Percentiles rank a stretch among this genome's conserved stretches.
phyloP scores from a whole-genome alignment of 2,888 invertebrate genomes.

The Sphecodes monilicornis region DNA sequence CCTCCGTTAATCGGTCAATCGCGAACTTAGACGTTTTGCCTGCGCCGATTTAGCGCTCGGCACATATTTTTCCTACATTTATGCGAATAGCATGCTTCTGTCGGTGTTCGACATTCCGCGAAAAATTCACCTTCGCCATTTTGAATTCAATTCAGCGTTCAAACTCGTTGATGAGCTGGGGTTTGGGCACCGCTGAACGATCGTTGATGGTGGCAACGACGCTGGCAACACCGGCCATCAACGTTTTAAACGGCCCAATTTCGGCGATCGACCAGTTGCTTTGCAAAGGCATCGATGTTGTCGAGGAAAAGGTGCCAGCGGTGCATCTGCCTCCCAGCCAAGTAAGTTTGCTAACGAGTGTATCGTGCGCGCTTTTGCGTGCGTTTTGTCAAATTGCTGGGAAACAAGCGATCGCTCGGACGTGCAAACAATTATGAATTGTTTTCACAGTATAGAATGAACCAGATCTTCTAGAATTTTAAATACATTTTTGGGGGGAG shows the following conservation, averaged over 20 bases:
- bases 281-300: slow-evolving; percentile 93
- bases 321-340: slow-evolving; percentile 94
- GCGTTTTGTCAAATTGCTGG: neutral
- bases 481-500: neutral
- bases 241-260: slow-evolving; percentile 89
- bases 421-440: neutral
- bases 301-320: slow-evolving; percentile 93
- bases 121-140: neutral
- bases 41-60: neutral
- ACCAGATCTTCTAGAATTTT: neutral
- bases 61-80: neutral
- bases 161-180: slow-evolving; percentile 91
- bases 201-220: slow-evolving; percentile 90
- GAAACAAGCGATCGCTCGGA: neutral
- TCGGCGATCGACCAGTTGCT: slow-evolving; percentile 90
- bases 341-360: slow-evolving; percentile 85
- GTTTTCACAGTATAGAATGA: neutral
- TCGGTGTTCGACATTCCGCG: neutral
- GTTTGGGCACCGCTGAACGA: slow-evolving; percentile 90
- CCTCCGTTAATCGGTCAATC: neutral
- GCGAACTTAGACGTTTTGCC: neutral
- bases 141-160: slow-evolving; percentile 85
- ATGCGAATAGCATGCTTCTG: neutral
- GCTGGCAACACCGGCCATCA: slow-evolving; percentile 89
- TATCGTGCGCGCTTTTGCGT: neutral